These are phyloP conservation scores for Dreissena polymorpha DNA, from an alignment of 1,140 invertebrate species.

Conservation along the genomic window DNA sequence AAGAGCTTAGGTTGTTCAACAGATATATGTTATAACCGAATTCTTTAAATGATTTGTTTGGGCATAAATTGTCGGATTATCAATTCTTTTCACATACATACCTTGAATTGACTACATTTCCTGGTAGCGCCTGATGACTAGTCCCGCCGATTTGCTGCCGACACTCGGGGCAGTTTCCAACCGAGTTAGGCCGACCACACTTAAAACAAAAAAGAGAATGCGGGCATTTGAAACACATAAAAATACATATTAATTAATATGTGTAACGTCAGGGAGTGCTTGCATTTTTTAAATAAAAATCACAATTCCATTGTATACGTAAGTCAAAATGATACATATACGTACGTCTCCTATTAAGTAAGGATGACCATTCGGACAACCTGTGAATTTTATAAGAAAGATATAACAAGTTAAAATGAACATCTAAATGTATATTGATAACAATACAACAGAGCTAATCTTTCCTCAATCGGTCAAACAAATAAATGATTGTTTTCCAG, in stretches of 20 bases:
- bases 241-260: no score
- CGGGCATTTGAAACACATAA: no score
- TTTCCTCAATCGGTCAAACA: no score
- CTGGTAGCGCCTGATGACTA: neutral
- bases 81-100: neutral
- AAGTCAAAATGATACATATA: slow-evolving; percentile 58
- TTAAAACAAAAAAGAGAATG: neutral
- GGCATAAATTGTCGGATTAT: no score
- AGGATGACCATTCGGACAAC: slow-evolving; percentile 75
- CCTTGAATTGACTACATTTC: slow-evolving; percentile 12
- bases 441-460: no score
- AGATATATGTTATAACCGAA: neutral
- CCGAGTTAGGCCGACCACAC: slow-evolving; percentile 35
- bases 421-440: no score
- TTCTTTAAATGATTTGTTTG: neutral
- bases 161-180: slow-evolving; percentile 27
- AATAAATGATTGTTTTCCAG: no score
- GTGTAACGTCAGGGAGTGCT: neutral
- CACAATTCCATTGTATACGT: no score
- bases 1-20: neutral
- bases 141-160: slow-evolving; percentile 41
- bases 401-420: no score
- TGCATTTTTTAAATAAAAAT: no score
- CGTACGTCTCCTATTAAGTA: slow-evolving; percentile 76
- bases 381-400: slow-evolving; percentile 39